phyloP scores from a whole-genome alignment of 2,113 vertebrate species.

The Peromyscus leucopus region DNA sequence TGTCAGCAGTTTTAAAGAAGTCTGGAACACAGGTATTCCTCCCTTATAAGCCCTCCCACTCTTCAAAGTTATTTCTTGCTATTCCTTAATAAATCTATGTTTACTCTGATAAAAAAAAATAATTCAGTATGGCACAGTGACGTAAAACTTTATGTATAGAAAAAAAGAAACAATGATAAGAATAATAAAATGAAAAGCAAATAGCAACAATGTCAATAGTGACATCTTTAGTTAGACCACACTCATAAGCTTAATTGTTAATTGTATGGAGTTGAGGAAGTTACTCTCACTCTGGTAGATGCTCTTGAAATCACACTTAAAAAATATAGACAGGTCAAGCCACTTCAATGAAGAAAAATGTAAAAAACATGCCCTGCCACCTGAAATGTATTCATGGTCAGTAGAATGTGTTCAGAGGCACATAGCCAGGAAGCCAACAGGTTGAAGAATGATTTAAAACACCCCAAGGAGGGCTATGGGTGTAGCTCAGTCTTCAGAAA shows the following conservation, averaged over 20 bases:
- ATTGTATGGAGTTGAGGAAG: neutral
- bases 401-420: constrained; percentile 30
- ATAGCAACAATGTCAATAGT: neutral
- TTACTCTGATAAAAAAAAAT: neutral
- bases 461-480: neutral
- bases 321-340: constrained; percentile 51
- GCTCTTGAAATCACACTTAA: constrained; percentile 47
- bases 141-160: neutral
- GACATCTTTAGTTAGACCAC: neutral
- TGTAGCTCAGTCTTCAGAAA: neutral
- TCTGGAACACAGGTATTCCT: neutral
- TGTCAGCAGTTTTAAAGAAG: neutral
- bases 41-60: neutral
- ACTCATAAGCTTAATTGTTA: neutral
- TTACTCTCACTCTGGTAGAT: constrained; percentile 15
- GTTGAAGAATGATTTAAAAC: constrained; percentile 34
- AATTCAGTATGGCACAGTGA: neutral
- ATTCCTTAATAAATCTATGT: neutral
- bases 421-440: constrained; percentile 15
- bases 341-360: constrained; percentile 65
- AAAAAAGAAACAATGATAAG: constrained; percentile 5
- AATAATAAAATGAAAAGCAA: constrained; percentile 41
- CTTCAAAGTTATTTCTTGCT: neutral
- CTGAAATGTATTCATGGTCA: constrained; percentile 7
- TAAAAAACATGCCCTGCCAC: neutral